Base-by-base conservation (phyloP, 2,888 invertebrate genomes). In the Drosophila tripunctata region DNA sequence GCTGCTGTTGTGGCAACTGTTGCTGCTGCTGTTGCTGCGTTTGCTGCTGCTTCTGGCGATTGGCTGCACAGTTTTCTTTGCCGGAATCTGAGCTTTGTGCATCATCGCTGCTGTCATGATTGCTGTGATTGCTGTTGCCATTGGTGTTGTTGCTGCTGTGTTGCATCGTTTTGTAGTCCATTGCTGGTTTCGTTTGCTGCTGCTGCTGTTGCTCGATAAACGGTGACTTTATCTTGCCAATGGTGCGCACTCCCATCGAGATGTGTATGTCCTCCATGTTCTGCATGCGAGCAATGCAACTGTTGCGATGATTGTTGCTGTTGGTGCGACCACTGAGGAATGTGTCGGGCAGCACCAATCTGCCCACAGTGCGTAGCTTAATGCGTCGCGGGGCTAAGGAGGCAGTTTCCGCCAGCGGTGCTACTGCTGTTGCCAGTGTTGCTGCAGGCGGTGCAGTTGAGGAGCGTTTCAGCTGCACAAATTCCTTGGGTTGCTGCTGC, bases 221-320 rank as follows among this genome's bases (percentile, higher is more conserved):
- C 1, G 89, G 90, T 0, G 91, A 91, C 61, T 90, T 90, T 30
- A 91, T 84, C 70, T 90, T 91, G 14, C 91, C 91, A n/a, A 91
- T 91, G 62, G 88, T 86, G 33, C 90, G 90, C 4, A 71, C 50
- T 0, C 55, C 62, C 50, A 81, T 51, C 4, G 74, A 50, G 6
- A 72, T 36, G n/a, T 74, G 72, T 4, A 85, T 47, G 4, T 79
- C 57, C 36, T 79, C 82, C n/a, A 71, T 4, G 0, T 58, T 79
- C 15, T 79, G 69, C 12, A 78, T 43, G 1, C 75, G 71, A 3
- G 44, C 65, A 14, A 66, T 2, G 19, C 68, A 73, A 14, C 62
- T 67, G 33, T 41, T 66, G 10, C 70, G 65, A 51, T 73, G 68
- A 2, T 35, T 70, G 22, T 38, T 36, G 62, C 65, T 76, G 52